A percentile compares a stretch with the other conserved stretches of the same genome.
These are phyloP conservation scores for Cyclophora punctaria DNA, from an alignment of 2,888 invertebrate species.

Conservation along the genomic window DNA sequence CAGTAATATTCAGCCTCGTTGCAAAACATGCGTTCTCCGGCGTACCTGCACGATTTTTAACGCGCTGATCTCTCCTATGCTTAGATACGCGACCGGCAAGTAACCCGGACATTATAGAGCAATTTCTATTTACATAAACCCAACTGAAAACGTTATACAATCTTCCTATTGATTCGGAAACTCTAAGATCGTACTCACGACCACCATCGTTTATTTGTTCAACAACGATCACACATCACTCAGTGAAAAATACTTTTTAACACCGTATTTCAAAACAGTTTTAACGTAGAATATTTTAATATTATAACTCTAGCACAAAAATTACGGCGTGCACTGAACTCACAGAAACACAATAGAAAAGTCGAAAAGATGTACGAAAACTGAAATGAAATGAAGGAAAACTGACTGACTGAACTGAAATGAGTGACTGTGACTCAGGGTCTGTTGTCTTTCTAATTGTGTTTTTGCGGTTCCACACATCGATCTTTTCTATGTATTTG, in stretches of 20 bases:
- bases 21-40: slow-evolving; percentile 43
- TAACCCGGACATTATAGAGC: slow-evolving; percentile 54
- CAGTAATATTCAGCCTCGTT: slow-evolving; percentile 39
- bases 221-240: slow-evolving; percentile 7
- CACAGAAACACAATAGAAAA: slow-evolving; percentile 29
- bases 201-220: slow-evolving; percentile 35
- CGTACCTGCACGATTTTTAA: slow-evolving; percentile 63
- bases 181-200: slow-evolving; percentile 47
- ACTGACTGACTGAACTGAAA: too few species aligned
- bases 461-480: too few species aligned
- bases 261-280: not conserved
- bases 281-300: too few species aligned
- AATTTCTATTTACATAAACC: slow-evolving; percentile 23
- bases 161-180: slow-evolving; percentile 38
- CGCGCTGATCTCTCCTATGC: slow-evolving; percentile 49
- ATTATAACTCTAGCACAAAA: not conserved
- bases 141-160: slow-evolving; percentile 26
- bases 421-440: slow-evolving; percentile 4
- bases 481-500: too few species aligned
- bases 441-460: too few species aligned
- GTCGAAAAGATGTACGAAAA: slow-evolving; percentile 24
- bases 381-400: slow-evolving; percentile 16
- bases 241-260: slow-evolving; percentile 4
- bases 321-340: slow-evolving; percentile 27
- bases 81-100: slow-evolving; percentile 60